These are phyloP conservation scores for Ichneumoninae sp. DNA, from an alignment of 2,888 invertebrate genomes.

Conservation along the genomic window DNA sequence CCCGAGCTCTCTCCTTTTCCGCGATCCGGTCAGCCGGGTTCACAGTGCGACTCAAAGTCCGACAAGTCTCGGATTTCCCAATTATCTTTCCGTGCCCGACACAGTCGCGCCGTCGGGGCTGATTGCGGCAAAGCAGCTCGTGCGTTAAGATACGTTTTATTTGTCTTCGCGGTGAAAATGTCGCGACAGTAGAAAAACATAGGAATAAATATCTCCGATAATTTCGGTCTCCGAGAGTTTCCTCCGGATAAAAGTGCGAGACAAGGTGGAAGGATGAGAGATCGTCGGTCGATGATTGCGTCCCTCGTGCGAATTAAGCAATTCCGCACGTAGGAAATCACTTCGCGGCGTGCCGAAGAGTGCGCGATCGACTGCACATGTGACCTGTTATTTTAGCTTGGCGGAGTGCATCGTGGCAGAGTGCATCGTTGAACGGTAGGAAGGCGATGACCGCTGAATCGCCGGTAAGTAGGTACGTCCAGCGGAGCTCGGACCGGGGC, in stretches of 20 bases:
- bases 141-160: constrained; percentile 24
- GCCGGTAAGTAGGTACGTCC: constrained; percentile 37
- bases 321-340: constrained; percentile 44
- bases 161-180: not conserved
- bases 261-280: constrained; percentile 28
- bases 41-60: constrained; percentile 40
- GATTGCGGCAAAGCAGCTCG: constrained; percentile 19
- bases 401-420: constrained; percentile 26
- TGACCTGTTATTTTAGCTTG: not conserved
- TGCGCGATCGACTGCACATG: constrained; percentile 30
- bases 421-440: constrained; percentile 19
- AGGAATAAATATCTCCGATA: not conserved
- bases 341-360: constrained; percentile 53
- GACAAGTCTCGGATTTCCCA: constrained; percentile 11
- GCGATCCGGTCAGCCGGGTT: constrained; percentile 31
- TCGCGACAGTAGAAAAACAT: not conserved
- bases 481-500: constrained; percentile 24
- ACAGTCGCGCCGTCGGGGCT: not conserved
- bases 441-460: constrained; percentile 61
- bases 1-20: constrained; percentile 36
- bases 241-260: not conserved
- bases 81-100: constrained; percentile 24
- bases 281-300: constrained; percentile 32
- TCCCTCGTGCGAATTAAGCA: constrained; percentile 31
- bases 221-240: not conserved